Percentiles rank a stretch among this genome's conserved stretches.
Evolutionary conservation across 2,113 vertebrate species (phyloP).

Genomic region (Enhydra lutris): DNA sequence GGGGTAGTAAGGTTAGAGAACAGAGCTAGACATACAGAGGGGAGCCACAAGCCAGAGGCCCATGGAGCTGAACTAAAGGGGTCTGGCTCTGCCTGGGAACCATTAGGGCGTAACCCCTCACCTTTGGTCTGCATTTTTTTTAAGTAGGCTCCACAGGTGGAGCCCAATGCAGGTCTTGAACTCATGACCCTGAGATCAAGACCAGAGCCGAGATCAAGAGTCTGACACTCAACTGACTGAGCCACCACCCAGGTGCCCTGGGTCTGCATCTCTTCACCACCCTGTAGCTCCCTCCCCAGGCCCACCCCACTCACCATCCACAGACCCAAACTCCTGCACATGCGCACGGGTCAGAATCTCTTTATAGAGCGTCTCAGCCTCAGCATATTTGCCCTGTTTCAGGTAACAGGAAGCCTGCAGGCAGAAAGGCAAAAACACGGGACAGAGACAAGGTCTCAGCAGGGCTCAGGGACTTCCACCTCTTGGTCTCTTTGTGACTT

Average conservation of each 20-base stretch:
- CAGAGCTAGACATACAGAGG: background rate
- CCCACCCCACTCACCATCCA: conserved; percentile 90
- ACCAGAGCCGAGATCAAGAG: background rate
- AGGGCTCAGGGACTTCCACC: background rate
- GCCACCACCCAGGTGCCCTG: background rate
- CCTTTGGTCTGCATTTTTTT: background rate
- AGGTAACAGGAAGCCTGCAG: conserved; percentile 96
- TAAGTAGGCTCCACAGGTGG: background rate
- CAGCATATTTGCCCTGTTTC: conserved; percentile 97
- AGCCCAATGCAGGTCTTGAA: background rate
- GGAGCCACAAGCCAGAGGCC: background rate
- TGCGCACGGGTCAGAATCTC: conserved; percentile 98
- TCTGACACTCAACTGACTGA: background rate
- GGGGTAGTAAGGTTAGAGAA: background rate
- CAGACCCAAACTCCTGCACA: conserved; percentile 98
- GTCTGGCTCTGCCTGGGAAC: background rate
- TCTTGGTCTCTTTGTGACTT: background rate
- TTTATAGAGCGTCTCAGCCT: conserved; percentile 97
- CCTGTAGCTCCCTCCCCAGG: background rate
- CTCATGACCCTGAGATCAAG: background rate
- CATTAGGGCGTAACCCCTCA: background rate
- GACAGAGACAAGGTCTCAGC: background rate
- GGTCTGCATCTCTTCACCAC: background rate
- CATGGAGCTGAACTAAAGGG: background rate
- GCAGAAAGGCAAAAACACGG: conserved; percentile 43